Base-by-base conservation (phyloP, 2,797 vertebrate species). In the Uromys caudimaculatus region DNA sequence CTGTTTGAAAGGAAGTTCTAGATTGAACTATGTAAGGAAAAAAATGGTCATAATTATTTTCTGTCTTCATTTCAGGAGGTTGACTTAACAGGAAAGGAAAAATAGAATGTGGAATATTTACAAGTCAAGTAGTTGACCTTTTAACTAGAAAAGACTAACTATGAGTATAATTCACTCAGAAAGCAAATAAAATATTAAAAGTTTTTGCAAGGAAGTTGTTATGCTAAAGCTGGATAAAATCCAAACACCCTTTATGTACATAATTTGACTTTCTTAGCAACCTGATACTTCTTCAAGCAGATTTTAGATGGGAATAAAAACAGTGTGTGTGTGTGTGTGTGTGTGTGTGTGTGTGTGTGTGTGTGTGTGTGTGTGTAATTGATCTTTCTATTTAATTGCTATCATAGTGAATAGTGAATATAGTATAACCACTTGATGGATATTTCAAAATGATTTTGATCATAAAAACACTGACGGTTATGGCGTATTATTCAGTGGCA, bases 111-210 rank as follows among this genome's bases (percentile, higher is more conserved):
- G 56, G 6, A 90, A 78, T 88, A 75, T 79, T 73, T 29, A 60
- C 1, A 10, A 75, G 8, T 56, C 32, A 82, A 73, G 54, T 60
- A 82, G 44, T 10, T 60, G 24, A 54, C 24, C 50, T 75, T 84
- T 94, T 81, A 41, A 41, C n/a, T 85, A 58, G 27, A 73, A 93
- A 67, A 67, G 29, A 71, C 3, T 73, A 73, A 60, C 4, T 85
- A 14, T 93, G 87, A 88, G 38, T 69, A 95, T 91, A 93, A 92
- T 93, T 71, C 16, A 88, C 41, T 64, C 35, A 77, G 17, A 58
- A 91, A 69, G 16, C 81, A 62, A 86, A 44, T 91, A 52, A 94
- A 97, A 87, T 93, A 94, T 75, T 75, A 89, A 92, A 79, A 83
- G 27, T 1, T 50, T 62, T 93, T 41, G 16, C 0, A 58, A 32